Evolutionary conservation across 2,113 vertebrate species (phyloP).

Genomic region (Mungos mungo): DNA sequence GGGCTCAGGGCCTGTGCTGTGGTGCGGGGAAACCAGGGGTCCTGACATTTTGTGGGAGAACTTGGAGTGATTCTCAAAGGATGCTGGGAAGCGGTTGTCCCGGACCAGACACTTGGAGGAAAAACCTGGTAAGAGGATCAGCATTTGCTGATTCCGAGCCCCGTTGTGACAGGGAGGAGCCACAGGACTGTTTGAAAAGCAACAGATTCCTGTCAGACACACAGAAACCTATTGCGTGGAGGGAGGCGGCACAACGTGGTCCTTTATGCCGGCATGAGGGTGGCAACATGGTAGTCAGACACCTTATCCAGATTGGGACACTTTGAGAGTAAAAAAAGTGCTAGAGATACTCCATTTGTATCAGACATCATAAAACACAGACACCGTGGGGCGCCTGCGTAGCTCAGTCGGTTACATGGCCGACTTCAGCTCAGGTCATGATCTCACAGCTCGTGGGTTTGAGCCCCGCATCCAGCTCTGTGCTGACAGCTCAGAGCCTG

Average conservation of each 20-base stretch:
- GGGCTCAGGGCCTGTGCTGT: neutral
- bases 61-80: neutral
- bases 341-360: neutral
- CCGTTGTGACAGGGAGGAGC: neutral
- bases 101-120: neutral
- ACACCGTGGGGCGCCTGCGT: neutral
- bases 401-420: no score
- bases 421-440: no score
- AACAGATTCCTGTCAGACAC: neutral
- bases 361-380: neutral
- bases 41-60: neutral
- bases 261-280: neutral
- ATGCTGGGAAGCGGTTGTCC: neutral
- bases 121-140: neutral
- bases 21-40: neutral
- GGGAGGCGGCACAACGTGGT: neutral
- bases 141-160: neutral
- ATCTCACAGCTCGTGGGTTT: no score
- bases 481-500: no score
- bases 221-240: neutral
- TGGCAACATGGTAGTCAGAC: no score
- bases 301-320: neutral
- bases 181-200: neutral
- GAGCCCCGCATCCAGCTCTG: no score
- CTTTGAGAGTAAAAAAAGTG: neutral